Percentiles rank a stretch among this genome's conserved stretches.
These are phyloP conservation scores for Ramphastos sulfuratus DNA, from an alignment of 2,113 vertebrate species.

Conservation along the genomic window DNA sequence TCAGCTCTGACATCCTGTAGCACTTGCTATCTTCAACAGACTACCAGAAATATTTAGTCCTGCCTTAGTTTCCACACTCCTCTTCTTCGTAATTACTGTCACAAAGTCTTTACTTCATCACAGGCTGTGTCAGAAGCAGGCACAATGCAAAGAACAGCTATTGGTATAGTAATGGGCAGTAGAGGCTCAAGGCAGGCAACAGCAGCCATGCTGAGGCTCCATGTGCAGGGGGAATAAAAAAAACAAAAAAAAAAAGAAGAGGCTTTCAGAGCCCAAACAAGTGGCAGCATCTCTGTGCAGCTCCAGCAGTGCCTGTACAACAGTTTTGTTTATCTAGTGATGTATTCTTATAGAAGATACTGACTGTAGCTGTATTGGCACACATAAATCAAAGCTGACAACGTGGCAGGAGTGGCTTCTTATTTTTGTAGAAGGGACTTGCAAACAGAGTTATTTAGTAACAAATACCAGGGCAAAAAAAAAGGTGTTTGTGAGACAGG, in stretches of 20 bases:
- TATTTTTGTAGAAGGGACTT: neutral
- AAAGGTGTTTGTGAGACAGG: neutral
- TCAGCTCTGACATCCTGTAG: neutral
- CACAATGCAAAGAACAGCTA: neutral
- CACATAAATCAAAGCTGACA: neutral
- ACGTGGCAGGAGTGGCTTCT: neutral
- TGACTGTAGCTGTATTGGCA: neutral
- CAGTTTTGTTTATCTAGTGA: neutral
- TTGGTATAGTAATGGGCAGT: neutral
- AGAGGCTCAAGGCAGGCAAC: neutral
- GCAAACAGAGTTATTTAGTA: neutral
- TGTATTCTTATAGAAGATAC: neutral
- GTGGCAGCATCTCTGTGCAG: neutral
- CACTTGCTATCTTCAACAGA: neutral
- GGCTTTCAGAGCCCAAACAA: neutral
- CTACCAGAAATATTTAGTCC: slow-evolving; percentile 13
- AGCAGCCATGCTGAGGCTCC: neutral
- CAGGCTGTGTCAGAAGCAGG: neutral
- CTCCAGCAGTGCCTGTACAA: neutral
- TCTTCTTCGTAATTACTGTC: neutral
- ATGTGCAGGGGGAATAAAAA: neutral
- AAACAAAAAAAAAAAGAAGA: neutral
- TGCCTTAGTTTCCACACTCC: slow-evolving; percentile 15
- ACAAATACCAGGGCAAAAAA: neutral
- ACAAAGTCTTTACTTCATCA: slow-evolving; percentile 30